Percentiles rank a stretch among this genome's conserved stretches.
phyloP scores from a whole-genome alignment of 2,888 invertebrate genomes.

The Blomia tropicalis region DNA sequence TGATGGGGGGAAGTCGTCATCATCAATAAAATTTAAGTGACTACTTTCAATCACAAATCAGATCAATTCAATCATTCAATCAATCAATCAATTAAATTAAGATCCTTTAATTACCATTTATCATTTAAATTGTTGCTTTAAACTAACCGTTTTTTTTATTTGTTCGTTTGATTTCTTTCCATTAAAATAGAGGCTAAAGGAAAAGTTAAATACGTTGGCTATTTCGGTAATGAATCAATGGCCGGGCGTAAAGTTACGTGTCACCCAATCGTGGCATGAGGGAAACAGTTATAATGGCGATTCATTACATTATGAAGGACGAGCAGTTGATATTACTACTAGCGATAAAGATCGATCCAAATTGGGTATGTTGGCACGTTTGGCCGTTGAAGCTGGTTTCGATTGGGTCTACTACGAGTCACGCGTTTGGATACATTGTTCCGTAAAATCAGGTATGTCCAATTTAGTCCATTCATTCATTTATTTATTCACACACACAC shows the following conservation, averaged over 20 bases:
- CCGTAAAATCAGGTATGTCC: slow-evolving; percentile 77
- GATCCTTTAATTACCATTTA: neutral
- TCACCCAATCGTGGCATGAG: slow-evolving; percentile 92
- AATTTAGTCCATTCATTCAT: neutral
- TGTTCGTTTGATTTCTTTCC: no score
- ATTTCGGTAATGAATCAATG: slow-evolving; percentile 95
- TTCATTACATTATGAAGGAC: slow-evolving; percentile 87
- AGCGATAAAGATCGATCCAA: slow-evolving; percentile 80
- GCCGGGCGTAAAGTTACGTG: slow-evolving; percentile 80
- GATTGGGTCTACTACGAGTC: slow-evolving; percentile 97
- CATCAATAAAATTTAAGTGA: no score
- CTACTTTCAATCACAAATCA: no score
- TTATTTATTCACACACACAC: no score
- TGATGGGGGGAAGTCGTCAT: no score
- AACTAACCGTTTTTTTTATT: slow-evolving; percentile 10
- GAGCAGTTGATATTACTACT: slow-evolving; percentile 88
- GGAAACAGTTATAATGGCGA: slow-evolving; percentile 55
- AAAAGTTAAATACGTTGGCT: slow-evolving; percentile 79
- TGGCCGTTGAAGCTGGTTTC: slow-evolving; percentile 92
- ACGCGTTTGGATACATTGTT: slow-evolving; percentile 84
- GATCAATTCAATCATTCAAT: slow-evolving; percentile 7
- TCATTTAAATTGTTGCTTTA: neutral
- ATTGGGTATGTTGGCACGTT: slow-evolving; percentile 83
- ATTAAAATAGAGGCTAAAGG: slow-evolving; percentile 69
- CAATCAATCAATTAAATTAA: neutral